A percentile compares a stretch with the other conserved stretches of the same genome.
Conservation (phyloP, 2,888 invertebrate species). For the Onthophagus sagittarius region DNA sequence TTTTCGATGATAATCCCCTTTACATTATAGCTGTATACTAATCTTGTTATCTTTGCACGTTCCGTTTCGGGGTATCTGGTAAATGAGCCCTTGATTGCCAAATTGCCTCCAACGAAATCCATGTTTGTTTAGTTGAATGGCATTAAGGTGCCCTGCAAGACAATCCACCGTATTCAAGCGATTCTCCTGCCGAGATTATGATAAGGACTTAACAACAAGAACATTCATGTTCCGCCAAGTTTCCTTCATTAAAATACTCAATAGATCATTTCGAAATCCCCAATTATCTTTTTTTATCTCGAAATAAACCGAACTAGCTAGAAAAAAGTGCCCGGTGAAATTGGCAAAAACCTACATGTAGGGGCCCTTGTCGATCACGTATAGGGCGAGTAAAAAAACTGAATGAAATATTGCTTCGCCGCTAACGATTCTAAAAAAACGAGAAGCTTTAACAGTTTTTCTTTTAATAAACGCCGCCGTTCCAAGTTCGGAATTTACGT, state of each 20-base stretch:
- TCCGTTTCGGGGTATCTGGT: not conserved
- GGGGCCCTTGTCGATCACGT: not conserved
- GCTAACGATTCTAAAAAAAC: not conserved
- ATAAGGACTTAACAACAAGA: not conserved
- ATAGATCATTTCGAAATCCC: too few species aligned
- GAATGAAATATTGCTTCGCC: slow-evolving; percentile 3
- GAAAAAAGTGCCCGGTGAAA: not conserved
- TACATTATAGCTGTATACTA: not conserved
- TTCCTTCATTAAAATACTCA: too few species aligned
- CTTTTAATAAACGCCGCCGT: slow-evolving; percentile 8
- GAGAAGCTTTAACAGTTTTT: slow-evolving; percentile 1
- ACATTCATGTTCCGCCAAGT: too few species aligned
- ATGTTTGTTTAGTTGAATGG: not conserved
- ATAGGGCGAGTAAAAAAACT: not conserved
- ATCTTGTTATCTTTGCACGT: not conserved
- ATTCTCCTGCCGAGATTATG: not conserved
- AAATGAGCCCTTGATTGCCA: not conserved
- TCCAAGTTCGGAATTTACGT: slow-evolving; percentile 12
- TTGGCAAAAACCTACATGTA: not conserved
- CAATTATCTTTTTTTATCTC: too few species aligned
- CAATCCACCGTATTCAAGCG: not conserved
- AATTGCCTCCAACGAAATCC: not conserved
- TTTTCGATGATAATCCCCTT: not conserved
- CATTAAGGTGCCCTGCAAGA: not conserved
- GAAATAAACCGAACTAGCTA: not conserved